phyloP scores from a whole-genome alignment of 2,113 vertebrate species.

The Ceyx melanurus region DNA sequence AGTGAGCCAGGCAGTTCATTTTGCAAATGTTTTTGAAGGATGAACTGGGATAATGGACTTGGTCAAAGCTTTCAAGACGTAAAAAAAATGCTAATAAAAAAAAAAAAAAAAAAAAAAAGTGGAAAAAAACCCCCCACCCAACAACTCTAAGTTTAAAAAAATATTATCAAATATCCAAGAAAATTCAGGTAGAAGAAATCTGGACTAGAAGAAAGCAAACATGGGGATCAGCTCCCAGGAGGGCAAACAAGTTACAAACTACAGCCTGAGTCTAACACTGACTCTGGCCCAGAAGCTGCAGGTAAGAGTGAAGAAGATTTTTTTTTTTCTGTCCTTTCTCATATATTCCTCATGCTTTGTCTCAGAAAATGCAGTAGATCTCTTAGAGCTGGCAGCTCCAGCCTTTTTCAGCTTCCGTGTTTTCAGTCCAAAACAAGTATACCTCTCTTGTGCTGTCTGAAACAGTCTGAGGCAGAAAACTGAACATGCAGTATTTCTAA shows the following conservation, averaged over 20 bases:
- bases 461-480: not conserved
- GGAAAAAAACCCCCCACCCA: too few species aligned
- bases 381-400: not conserved
- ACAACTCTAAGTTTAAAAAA: not conserved
- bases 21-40: not conserved
- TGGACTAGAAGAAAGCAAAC: not conserved
- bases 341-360: not conserved
- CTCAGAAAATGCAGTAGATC: not conserved
- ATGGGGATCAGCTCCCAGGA: accelerated
- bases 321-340: not conserved
- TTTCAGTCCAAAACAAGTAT: not conserved
- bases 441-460: not conserved
- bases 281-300: not conserved
- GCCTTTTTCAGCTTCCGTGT: not conserved
- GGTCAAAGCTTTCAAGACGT: not conserved
- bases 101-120: not conserved
- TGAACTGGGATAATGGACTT: not conserved
- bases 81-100: not conserved
- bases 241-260: not conserved
- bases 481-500: not conserved
- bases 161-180: not conserved
- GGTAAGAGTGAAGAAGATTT: not conserved
- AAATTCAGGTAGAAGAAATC: not conserved
- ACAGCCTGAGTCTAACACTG: not conserved
- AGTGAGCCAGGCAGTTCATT: not conserved